phyloP scores from a whole-genome alignment of 2,888 invertebrate genomes.

The Hyposoter dolosus region DNA sequence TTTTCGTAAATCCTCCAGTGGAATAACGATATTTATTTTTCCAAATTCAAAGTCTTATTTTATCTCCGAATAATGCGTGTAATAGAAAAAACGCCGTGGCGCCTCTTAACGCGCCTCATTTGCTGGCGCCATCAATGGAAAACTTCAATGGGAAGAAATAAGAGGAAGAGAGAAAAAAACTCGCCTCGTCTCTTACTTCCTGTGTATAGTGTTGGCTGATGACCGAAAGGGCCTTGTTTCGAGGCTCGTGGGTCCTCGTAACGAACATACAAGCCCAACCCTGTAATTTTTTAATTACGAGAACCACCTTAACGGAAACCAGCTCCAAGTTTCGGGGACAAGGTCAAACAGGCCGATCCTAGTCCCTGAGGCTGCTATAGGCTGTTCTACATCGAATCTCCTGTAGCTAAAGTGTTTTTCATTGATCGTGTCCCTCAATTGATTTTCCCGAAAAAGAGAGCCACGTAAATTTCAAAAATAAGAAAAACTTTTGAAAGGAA shows the following conservation, averaged over 20 bases:
- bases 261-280: constrained; percentile 69
- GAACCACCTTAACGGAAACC: constrained; percentile 70
- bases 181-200: constrained; percentile 43
- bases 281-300: constrained; percentile 83
- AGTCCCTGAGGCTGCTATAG: neutral
- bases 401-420: neutral
- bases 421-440: neutral
- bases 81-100: constrained; percentile 62
- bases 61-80: neutral
- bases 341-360: constrained; percentile 19
- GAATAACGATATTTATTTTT: neutral
- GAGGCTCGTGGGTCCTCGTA: constrained; percentile 44
- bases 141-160: constrained; percentile 44
- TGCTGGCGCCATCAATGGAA: constrained; percentile 79
- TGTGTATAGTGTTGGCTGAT: constrained; percentile 56
- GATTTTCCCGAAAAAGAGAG: neutral
- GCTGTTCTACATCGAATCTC: neutral
- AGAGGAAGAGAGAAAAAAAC: constrained; percentile 38
- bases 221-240: constrained; percentile 58
- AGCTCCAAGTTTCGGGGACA: constrained; percentile 26
- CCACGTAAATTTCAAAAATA: neutral
- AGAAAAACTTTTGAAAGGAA: neutral
- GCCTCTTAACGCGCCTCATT: constrained; percentile 70
- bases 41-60: neutral
- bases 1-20: too few species aligned